These are phyloP conservation scores for Alsophila aescularia DNA, from an alignment of 2,888 invertebrate genomes.

Conservation along the genomic window DNA sequence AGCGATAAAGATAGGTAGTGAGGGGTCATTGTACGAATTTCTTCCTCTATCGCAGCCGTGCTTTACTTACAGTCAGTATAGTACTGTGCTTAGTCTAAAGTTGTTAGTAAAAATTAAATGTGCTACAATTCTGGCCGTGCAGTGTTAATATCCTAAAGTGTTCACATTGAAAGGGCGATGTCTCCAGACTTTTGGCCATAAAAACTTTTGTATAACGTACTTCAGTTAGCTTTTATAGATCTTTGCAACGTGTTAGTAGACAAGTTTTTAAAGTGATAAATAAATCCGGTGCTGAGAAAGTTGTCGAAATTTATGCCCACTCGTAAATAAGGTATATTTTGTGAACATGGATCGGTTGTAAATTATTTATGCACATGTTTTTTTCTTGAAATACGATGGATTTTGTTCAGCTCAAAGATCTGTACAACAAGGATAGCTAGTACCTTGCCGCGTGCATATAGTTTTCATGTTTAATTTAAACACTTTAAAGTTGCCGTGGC, in stretches of 20 bases:
- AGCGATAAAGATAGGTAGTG: too few species aligned
- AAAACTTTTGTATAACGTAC: slow-evolving; percentile 28
- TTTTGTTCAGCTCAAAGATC: background rate
- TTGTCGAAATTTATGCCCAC: slow-evolving; percentile 18
- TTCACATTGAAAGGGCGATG: slow-evolving; percentile 31
- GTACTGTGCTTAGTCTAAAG: background rate
- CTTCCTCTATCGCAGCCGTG: too few species aligned
- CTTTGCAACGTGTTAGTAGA: slow-evolving; percentile 20
- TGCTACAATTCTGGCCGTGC: background rate
- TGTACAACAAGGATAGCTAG: too few species aligned
- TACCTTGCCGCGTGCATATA: too few species aligned
- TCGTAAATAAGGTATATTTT: slow-evolving; percentile 5
- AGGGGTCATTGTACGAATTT: too few species aligned
- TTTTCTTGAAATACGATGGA: background rate
- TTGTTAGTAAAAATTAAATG: background rate
- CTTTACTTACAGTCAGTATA: background rate
- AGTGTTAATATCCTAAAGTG: slow-evolving; percentile 2
- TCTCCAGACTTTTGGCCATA: slow-evolving; percentile 20
- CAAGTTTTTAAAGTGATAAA: slow-evolving; percentile 24
- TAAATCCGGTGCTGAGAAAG: slow-evolving; percentile 16
- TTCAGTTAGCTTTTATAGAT: slow-evolving; percentile 25
- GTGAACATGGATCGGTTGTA: slow-evolving; percentile 4
- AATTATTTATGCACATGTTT: slow-evolving; percentile 1
- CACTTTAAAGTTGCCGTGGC: too few species aligned
- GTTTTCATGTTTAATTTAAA: too few species aligned